Percentiles rank a stretch among this genome's conserved stretches.
phyloP scores from a whole-genome alignment of 2,797 vertebrate genomes.

The Astyanax mexicanus region DNA sequence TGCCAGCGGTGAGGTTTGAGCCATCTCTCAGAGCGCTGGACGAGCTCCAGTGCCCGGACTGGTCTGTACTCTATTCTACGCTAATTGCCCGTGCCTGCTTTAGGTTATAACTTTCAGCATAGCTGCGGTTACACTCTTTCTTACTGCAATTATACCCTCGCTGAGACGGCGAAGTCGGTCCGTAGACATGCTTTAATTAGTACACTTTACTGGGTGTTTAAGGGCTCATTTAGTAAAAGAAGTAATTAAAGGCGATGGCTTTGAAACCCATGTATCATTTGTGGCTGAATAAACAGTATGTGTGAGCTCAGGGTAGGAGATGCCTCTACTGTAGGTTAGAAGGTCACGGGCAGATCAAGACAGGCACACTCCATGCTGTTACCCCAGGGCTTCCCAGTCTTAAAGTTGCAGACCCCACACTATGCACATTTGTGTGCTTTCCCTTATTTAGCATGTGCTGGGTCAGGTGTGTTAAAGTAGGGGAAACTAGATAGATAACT shows the following conservation, averaged over 20 bases:
- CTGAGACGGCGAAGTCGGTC: constrained; percentile 63
- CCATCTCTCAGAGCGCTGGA: constrained; percentile 27
- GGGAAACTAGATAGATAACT: too few species aligned
- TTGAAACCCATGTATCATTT: constrained; percentile 38
- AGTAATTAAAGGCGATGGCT: constrained; percentile 51
- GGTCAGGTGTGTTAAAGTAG: too few species aligned
- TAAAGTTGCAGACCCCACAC: too few species aligned
- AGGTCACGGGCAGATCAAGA: background rate
- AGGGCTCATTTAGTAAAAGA: constrained; percentile 58
- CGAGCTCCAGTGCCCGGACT: constrained; percentile 18
- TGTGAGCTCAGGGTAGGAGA: background rate
- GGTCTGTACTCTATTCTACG: constrained; percentile 33
- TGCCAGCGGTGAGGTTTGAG: constrained; percentile 28
- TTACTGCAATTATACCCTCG: constrained; percentile 68
- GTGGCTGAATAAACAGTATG: constrained; percentile 13
- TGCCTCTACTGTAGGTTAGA: background rate
- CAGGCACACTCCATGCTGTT: background rate
- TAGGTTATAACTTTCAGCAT: constrained; percentile 56
- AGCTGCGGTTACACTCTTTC: constrained; percentile 64
- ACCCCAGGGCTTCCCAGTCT: too few species aligned
- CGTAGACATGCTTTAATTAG: constrained; percentile 70
- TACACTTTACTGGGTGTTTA: constrained; percentile 64
- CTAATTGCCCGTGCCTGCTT: constrained; percentile 60
- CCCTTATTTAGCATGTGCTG: too few species aligned
- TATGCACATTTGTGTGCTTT: too few species aligned